A percentile compares a stretch with the other conserved stretches of the same genome.
Conservation (phyloP, 2,797 vertebrate species). For the Dicrostonyx torquatus region DNA sequence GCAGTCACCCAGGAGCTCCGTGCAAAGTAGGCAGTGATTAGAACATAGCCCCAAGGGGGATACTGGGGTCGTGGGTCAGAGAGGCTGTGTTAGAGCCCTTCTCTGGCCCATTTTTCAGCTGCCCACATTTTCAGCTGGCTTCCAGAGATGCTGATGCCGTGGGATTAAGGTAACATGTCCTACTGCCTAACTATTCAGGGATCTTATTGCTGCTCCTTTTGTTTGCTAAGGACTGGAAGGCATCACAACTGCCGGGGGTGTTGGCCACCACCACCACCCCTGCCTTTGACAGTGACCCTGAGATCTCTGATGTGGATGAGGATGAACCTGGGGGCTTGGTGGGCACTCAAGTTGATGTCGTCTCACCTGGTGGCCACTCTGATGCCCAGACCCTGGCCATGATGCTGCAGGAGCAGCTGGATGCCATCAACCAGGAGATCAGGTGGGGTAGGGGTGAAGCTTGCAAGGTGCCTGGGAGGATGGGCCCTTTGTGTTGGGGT, state of each 20-base stretch:
- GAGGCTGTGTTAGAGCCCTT: background rate
- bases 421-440: slow-evolving; percentile 98
- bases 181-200: background rate
- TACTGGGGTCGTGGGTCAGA: background rate
- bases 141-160: background rate
- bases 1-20: background rate
- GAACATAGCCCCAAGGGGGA: background rate
- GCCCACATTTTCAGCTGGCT: background rate
- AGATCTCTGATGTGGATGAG: slow-evolving; percentile 94
- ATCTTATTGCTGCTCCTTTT: slow-evolving; percentile 53
- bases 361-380: slow-evolving; percentile 95
- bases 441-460: slow-evolving; percentile 83
- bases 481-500: background rate
- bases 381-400: slow-evolving; percentile 96
- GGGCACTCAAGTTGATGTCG: slow-evolving; percentile 89
- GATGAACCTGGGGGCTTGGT: slow-evolving; percentile 89
- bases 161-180: too few species aligned
- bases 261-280: slow-evolving; percentile 89
- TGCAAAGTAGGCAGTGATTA: background rate
- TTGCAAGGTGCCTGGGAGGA: background rate
- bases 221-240: slow-evolving; percentile 92
- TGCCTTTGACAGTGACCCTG: slow-evolving; percentile 93
- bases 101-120: background rate
- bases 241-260: slow-evolving; percentile 87
- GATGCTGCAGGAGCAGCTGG: slow-evolving; percentile 97